Conservation (phyloP, 2,888 invertebrate species). For the Torymus texanus region DNA sequence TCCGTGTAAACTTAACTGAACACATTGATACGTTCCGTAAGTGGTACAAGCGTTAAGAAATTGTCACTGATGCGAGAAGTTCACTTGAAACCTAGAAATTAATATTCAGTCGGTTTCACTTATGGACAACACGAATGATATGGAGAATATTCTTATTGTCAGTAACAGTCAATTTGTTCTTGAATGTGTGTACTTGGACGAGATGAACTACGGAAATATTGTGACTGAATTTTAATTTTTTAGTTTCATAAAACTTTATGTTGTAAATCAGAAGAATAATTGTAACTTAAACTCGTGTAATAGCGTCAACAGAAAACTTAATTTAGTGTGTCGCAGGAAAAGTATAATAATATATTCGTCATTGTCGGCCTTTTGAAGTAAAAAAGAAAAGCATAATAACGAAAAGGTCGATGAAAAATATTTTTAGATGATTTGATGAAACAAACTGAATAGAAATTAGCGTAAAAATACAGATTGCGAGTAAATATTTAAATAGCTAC, state of each 20-base stretch:
- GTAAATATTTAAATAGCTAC: constrained; percentile 15
- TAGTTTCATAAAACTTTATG: constrained; percentile 21
- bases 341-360: constrained; percentile 23
- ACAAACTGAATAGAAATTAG: constrained; percentile 20
- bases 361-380: constrained; percentile 17
- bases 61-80: background rate
- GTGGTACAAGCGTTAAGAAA: constrained; percentile 12
- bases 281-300: constrained; percentile 1
- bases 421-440: constrained; percentile 46
- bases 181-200: too few species aligned
- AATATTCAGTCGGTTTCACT: background rate
- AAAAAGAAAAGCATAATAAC: constrained; percentile 1
- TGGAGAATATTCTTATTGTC: background rate
- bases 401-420: constrained; percentile 35
- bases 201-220: background rate
- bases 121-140: too few species aligned
- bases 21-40: constrained; percentile 17
- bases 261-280: background rate
- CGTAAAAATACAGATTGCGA: constrained; percentile 1
- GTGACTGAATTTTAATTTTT: constrained; percentile 15
- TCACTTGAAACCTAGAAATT: constrained; percentile 26
- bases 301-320: constrained; percentile 7
- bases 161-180: background rate
- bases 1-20: constrained; percentile 33
- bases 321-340: constrained; percentile 12